A percentile compares a stretch with the other conserved stretches of the same genome.
Conservation (phyloP, 1,140 invertebrate species). For the Druon quercuslanigerum region DNA sequence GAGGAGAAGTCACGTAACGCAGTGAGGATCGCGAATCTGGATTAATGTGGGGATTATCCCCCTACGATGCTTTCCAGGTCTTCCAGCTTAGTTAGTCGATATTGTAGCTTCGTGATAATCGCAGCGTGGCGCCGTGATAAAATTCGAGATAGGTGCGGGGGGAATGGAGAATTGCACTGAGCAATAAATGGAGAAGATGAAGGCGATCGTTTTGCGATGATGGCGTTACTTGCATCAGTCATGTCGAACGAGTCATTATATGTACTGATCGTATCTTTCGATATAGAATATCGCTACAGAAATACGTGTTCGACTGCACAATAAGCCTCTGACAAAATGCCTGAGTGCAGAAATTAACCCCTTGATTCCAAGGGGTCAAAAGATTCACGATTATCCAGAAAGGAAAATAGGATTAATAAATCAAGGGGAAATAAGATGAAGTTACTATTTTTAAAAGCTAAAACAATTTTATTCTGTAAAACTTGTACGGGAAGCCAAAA, state of each 20-base stretch:
- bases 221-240: constrained; percentile 12
- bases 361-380: not conserved
- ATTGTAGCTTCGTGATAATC: not conserved
- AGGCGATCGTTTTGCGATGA: constrained; percentile 12
- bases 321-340: constrained; percentile 2
- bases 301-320: not conserved
- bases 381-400: not conserved
- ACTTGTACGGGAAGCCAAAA: no score
- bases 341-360: not conserved
- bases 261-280: constrained; percentile 2
- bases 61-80: not conserved
- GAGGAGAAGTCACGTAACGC: not conserved
- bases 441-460: not conserved
- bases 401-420: not conserved
- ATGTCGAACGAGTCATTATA: constrained; percentile 8
- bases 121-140: not conserved
- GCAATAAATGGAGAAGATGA: not conserved
- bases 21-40: not conserved
- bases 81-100: constrained; percentile 1
- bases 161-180: not conserved
- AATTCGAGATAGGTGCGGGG: not conserved
- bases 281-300: not conserved
- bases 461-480: no score
- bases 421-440: not conserved
- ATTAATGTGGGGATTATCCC: not conserved